Evolutionary conservation across 64 coral and sea anemone species (phyloP), one percentile per base, ranked within the genome.

Genomic region (Pachyseris speciosa): DNA sequence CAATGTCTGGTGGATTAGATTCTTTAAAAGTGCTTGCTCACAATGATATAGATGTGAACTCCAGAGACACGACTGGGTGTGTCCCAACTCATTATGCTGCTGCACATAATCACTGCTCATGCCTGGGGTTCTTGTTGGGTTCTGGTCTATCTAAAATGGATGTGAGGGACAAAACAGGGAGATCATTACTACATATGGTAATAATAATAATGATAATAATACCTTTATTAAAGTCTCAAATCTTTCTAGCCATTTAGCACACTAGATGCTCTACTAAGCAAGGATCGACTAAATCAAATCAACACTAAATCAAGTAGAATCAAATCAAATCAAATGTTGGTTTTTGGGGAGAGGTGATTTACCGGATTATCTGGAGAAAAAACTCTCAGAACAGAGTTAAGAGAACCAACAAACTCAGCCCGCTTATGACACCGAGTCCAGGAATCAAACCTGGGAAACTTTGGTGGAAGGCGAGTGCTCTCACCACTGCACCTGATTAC

Each of bases 31-130:
- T 90, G 16, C 72, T 99, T 37, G 90, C 80, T 22, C 66, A 87
- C 68, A 93, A 89, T 87, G 90, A 99, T 17, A 47, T 99, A 39
- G 97, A 99, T 73, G 79, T 99, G 4, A 99, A 93, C 36, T 78
- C 78, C 53, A 95, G 88, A 66, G 93, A 99, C 28, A 51, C 65
- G 0, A 74, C 77, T 64, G 94, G 97, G 13, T 95, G 86, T 78
- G 73, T 92, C 10, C 86, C 97, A 32, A 58, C 91, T 34, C 97
- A 99, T 41, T 70, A 86, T 89, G 97, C 97, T 12, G 89, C 97
- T 28, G 67, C 87, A 22, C 78, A 89, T 58, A 70, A 92, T 85
- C 78, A 94, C 63, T 67, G 95, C 48, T 66, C 89, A 9, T 99
- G 97, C 43, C 22, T 99, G 22, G 80, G 90, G 53, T 99, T 93